These are phyloP conservation scores for Cataglyphis livida DNA, from an alignment of 2,888 invertebrate species.

Conservation along the genomic window DNA sequence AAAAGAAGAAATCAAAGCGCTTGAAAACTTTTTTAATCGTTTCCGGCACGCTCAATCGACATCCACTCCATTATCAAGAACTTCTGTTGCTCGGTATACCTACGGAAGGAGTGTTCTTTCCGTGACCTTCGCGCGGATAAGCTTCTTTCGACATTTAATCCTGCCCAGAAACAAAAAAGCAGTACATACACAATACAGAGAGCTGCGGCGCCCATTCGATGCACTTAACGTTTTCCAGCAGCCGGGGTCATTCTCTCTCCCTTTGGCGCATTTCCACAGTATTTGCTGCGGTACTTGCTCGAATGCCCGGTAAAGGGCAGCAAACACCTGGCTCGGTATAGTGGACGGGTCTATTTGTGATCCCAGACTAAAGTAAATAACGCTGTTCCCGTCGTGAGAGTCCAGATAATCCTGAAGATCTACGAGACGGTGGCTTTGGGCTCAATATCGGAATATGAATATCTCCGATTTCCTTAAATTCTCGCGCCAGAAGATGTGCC, in stretches of 20 bases:
- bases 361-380: conserved; percentile 71
- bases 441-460: conserved; percentile 85
- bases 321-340: conserved; percentile 66
- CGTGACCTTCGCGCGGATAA: conserved; percentile 47
- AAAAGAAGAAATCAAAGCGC: conserved; percentile 13
- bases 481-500: conserved; percentile 85
- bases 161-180: conserved; percentile 6
- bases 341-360: conserved; percentile 66
- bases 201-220: conserved; percentile 80
- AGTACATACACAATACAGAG: conserved; percentile 71
- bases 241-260: conserved; percentile 67
- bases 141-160: conserved; percentile 40
- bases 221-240: conserved; percentile 81
- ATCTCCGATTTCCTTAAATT: conserved; percentile 87
- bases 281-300: conserved; percentile 75
- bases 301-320: conserved; percentile 73
- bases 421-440: conserved; percentile 36
- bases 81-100: background rate
- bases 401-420: conserved; percentile 66
- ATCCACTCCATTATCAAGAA: conserved; percentile 36
- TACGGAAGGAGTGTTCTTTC: conserved; percentile 3
- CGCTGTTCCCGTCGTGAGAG: conserved; percentile 51
- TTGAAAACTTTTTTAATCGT: background rate
- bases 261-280: conserved; percentile 74
- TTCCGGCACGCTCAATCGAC: conserved; percentile 27